Conservation (phyloP, 2,888 invertebrate genomes). For the Drosophila merina region DNA sequence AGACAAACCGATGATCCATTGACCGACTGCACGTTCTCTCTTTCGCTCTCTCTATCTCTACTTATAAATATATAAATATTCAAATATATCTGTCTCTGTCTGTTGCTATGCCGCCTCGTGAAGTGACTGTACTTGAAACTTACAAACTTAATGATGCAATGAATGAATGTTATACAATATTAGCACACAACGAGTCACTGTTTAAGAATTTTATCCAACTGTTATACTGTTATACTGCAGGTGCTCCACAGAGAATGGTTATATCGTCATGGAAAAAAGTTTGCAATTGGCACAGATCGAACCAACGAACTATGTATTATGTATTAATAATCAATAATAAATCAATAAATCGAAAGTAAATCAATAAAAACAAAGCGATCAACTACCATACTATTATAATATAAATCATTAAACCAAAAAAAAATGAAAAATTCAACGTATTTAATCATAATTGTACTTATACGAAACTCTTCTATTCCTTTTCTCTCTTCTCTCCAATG, state of each 20-base stretch:
- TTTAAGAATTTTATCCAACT: slow-evolving; percentile 40
- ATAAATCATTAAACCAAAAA: slow-evolving; percentile 32
- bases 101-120: slow-evolving; percentile 37
- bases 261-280: slow-evolving; percentile 64
- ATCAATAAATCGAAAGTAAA: slow-evolving; percentile 24
- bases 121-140: slow-evolving; percentile 22
- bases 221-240: slow-evolving; percentile 43
- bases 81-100: slow-evolving; percentile 33
- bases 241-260: slow-evolving; percentile 32
- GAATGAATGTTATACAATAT: slow-evolving; percentile 34
- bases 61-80: slow-evolving; percentile 12
- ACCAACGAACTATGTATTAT: slow-evolving; percentile 43
- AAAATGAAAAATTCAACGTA: slow-evolving; percentile 47
- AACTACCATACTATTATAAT: slow-evolving; percentile 23
- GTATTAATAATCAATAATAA: slow-evolving; percentile 15
- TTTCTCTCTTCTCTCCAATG: slow-evolving; percentile 72
- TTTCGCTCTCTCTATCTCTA: slow-evolving; percentile 2
- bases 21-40: slow-evolving; percentile 40
- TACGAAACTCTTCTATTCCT: slow-evolving; percentile 77
- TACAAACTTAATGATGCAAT: slow-evolving; percentile 33
- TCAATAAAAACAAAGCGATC: slow-evolving; percentile 20
- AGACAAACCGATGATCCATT: slow-evolving; percentile 9
- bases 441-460: slow-evolving; percentile 66
- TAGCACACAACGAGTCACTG: slow-evolving; percentile 45
- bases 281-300: slow-evolving; percentile 82